Base-by-base conservation (phyloP, 2,113 vertebrate genomes). In the Phaethornis superciliosus region DNA sequence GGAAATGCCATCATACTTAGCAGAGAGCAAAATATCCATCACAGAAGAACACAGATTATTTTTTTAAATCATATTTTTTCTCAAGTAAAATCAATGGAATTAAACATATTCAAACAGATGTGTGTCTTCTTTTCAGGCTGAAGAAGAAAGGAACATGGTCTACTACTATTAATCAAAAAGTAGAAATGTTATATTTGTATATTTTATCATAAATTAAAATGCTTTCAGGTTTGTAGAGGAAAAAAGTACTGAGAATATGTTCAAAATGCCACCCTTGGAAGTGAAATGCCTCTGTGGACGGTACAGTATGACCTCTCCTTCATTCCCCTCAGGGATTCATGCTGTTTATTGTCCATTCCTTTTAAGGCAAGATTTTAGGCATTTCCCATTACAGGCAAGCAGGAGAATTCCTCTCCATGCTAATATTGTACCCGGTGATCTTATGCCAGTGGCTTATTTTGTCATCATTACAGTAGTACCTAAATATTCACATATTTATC, bases 361-460 rank as follows among this genome's bases (percentile, higher is more conserved):
- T 96, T 93, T 95, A 96, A 94, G 94, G 95, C 88, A 88, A 91
- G 52, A 75, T 81, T 94, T 89, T 78, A 95, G 84, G 91, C 85
- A 69, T 94, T 96, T 95, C 88, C 72, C 89, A 96, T 94, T 94
- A 81, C 64, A 90, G 60, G 80, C 68, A 85, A 78, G 65, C 6
- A 19, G 81, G 55, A 95, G 81, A 96, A 96, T 96, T 96, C 89
- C 69, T 93, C 65, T 93, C 55, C 64, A 32, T 78, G 60, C 71
- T 85, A 90, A 85, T 85, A 89, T 59, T 88, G 91, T 82, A 88
- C 33, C 49, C 21, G 13, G 19, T 67, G 85, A 91, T 30, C 52
- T 87, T 65, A 44, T 80, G 47, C 33, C 55, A 91, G 63, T 55
- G 60, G 91, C 55, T 89, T 90, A 94, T 94, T 94, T 91, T 64